Evolutionary conservation across 2,888 invertebrate species (phyloP).

Genomic region (Acanthosepion pharaonis): DNA sequence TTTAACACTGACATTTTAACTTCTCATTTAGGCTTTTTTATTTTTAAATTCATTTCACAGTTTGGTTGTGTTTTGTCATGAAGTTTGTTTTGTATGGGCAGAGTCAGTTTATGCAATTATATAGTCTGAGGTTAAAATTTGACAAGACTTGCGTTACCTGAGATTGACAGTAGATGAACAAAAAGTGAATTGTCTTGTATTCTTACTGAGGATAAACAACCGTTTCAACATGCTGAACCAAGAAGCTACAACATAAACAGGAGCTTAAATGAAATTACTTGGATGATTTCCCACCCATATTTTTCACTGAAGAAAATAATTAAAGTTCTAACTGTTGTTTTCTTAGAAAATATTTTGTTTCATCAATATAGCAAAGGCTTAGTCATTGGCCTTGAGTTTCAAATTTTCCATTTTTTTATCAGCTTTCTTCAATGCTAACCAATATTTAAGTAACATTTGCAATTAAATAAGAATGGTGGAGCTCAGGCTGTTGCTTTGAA

Average conservation of each 20-base stretch:
- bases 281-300: not conserved
- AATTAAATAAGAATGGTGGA: too few relatives aligned
- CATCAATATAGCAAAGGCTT: not conserved
- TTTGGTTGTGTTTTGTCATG: too few relatives aligned
- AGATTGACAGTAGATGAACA: not conserved
- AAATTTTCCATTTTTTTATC: too few relatives aligned
- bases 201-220: not conserved
- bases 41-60: too few relatives aligned
- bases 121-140: not conserved
- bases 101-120: not conserved
- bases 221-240: not conserved
- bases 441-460: too few relatives aligned
- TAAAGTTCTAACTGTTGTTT: not conserved
- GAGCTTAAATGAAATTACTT: not conserved
- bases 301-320: not conserved
- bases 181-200: not conserved
- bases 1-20: too few relatives aligned
- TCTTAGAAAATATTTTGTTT: not conserved
- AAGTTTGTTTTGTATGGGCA: not conserved
- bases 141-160: not conserved
- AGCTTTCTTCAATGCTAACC: too few relatives aligned
- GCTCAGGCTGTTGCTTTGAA: too few relatives aligned
- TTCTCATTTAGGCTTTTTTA: too few relatives aligned
- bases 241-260: too few relatives aligned
- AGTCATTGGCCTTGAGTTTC: not conserved